phyloP scores from a whole-genome alignment of 2,888 invertebrate genomes.

The Onthophagus sagittarius region DNA sequence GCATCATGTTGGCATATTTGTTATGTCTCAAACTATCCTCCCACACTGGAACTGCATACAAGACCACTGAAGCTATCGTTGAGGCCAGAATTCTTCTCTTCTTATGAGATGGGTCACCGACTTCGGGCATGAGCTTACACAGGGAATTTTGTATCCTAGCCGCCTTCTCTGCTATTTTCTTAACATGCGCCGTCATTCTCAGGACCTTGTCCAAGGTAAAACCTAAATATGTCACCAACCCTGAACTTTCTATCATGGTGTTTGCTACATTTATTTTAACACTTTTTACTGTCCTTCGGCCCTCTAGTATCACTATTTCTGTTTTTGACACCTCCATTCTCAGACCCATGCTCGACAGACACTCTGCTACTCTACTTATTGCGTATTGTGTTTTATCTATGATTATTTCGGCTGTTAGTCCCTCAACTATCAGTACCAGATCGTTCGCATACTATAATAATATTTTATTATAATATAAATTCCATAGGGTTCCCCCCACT shows the following conservation, averaged over 20 bases:
- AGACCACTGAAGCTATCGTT: too few relatives aligned
- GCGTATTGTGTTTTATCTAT: too few relatives aligned
- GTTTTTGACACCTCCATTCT: neutral
- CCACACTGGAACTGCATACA: neutral
- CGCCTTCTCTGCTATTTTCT: neutral
- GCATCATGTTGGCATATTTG: neutral
- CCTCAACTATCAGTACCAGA: too few relatives aligned
- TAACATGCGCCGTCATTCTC: neutral
- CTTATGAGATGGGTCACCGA: too few relatives aligned
- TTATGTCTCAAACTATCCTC: neutral
- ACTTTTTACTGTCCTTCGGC: too few relatives aligned
- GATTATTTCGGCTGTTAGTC: too few relatives aligned
- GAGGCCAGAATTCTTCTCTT: too few relatives aligned
- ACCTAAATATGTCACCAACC: neutral
- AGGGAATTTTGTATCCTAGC: neutral
- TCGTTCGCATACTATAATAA: too few relatives aligned
- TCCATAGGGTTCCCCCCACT: neutral
- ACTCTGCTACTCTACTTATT: too few relatives aligned
- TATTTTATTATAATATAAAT: neutral
- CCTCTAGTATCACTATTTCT: neutral
- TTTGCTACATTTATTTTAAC: too few relatives aligned
- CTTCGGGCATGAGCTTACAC: neutral
- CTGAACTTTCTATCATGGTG: neutral
- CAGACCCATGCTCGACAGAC: neutral
- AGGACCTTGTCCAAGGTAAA: neutral